Evolutionary conservation across 2,888 invertebrate species (phyloP), one percentile per base, ranked within the genome.

Genomic region (Scaptomyza cyrtandrae): DNA sequence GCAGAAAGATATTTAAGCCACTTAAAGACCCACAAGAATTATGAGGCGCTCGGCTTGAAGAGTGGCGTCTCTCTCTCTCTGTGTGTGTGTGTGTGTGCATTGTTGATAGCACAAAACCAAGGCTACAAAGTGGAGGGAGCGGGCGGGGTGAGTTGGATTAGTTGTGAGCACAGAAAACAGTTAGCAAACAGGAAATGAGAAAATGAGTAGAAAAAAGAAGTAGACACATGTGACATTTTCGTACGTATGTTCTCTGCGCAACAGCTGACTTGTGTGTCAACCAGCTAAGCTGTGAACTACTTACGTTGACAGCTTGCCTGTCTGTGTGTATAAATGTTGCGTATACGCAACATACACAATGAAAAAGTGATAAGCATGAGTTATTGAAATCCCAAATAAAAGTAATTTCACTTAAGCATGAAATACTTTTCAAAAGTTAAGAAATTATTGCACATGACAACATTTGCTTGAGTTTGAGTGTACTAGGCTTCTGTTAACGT

Each of bases 151-250:
- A 24, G 24, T 44, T 49, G 65, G 78, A 78, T 78, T 78, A 78
- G 70, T 63, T 68, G 59, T 44, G 67, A 62, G 72, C 70, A 78
- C 69, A 72, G 70, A 78, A 72, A 78, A 70, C 78, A 78, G 75
- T 78, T 75, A 75, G 66, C 72, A 52, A 50, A 41, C 59, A 70
- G 75, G 65, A 78, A 75, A 72, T 78, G 65, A 72, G 54, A 9
- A 16, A 35, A 49, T 33, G 68, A 64, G 44, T 48, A 73, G 57
- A 46, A 19, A 54, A 44, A 37, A 50, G 45, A 55, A 27, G 31
- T 35, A 9, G 14, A 11, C 6, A 33, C 19, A 27, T 45, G 41
- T 39, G 37, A 1, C 33, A 24, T 24, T 24, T 10, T 33, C 10
- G 33, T 33, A 33, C 6, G 33, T 45, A 41, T 39, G 31, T 53